Conservation (phyloP, 2,888 invertebrate species). For the Apodemia zela region DNA sequence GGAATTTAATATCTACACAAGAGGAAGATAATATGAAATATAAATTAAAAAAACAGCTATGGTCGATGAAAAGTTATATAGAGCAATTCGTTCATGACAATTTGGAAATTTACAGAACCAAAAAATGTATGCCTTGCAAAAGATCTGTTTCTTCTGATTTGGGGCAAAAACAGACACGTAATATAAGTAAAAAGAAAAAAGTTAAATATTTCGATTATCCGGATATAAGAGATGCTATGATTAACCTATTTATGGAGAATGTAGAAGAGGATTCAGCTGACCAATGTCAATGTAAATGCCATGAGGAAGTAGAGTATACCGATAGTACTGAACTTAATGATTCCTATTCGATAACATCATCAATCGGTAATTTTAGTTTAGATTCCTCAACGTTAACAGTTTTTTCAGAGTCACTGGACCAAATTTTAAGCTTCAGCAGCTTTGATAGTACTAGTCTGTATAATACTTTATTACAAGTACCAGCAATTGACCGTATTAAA, state of each 20-base stretch:
- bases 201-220: slow-evolving; percentile 64
- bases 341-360: slow-evolving; percentile 57
- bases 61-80: slow-evolving; percentile 52
- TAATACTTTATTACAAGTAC: slow-evolving; percentile 53
- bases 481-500: slow-evolving; percentile 65
- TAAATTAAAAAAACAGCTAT: slow-evolving; percentile 53
- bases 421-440: slow-evolving; percentile 63
- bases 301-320: slow-evolving; percentile 41
- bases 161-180: slow-evolving; percentile 35
- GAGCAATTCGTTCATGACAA: slow-evolving; percentile 50
- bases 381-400: slow-evolving; percentile 63
- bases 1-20: slow-evolving; percentile 62
- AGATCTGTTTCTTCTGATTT: slow-evolving; percentile 30
- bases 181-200: slow-evolving; percentile 54
- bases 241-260: slow-evolving; percentile 47
- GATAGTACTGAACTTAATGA: slow-evolving; percentile 50
- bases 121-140: slow-evolving; percentile 39
- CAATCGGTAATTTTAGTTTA: slow-evolving; percentile 65
- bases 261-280: slow-evolving; percentile 35
- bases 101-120: slow-evolving; percentile 37
- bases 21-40: slow-evolving; percentile 51
- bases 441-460: slow-evolving; percentile 60
- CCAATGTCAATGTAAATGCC: slow-evolving; percentile 51
- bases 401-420: slow-evolving; percentile 66
- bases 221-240: slow-evolving; percentile 58